phyloP scores from a whole-genome alignment of 2,113 vertebrate species.

The Elaphurus davidianus region DNA sequence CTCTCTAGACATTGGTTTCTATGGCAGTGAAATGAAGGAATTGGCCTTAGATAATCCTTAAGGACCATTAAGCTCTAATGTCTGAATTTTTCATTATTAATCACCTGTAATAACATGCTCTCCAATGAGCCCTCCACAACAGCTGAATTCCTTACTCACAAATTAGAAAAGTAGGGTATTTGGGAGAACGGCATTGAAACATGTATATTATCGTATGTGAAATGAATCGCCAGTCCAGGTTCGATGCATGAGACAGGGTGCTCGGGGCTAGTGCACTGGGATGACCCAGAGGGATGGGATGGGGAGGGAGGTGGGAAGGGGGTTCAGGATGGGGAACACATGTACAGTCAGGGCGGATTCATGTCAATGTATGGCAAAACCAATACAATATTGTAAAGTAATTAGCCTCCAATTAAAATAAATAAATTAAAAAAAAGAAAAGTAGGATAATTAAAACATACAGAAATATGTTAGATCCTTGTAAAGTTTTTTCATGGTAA shows the following conservation, averaged over 20 bases:
- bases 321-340: no score
- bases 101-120: not conserved
- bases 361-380: no score
- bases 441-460: not conserved
- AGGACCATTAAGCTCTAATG: not conserved
- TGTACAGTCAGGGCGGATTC: no score
- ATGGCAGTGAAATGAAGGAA: not conserved
- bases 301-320: no score
- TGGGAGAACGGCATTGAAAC: no score
- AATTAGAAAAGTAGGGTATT: not conserved
- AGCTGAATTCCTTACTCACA: not conserved
- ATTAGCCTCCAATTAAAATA: no score
- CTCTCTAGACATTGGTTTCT: not conserved
- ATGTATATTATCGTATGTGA: no score
- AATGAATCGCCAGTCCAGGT: no score
- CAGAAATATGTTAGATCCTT: not conserved
- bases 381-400: no score
- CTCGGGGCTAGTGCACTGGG: no score
- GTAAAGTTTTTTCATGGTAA: not conserved
- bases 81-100: not conserved
- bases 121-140: not conserved
- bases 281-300: no score
- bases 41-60: not conserved
- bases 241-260: no score
- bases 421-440: slow-evolving; percentile 8